A percentile compares a stretch with the other conserved stretches of the same genome.
Evolutionary conservation across 2,797 vertebrate species (phyloP).

Genomic region (Malacoraja senta): DNA sequence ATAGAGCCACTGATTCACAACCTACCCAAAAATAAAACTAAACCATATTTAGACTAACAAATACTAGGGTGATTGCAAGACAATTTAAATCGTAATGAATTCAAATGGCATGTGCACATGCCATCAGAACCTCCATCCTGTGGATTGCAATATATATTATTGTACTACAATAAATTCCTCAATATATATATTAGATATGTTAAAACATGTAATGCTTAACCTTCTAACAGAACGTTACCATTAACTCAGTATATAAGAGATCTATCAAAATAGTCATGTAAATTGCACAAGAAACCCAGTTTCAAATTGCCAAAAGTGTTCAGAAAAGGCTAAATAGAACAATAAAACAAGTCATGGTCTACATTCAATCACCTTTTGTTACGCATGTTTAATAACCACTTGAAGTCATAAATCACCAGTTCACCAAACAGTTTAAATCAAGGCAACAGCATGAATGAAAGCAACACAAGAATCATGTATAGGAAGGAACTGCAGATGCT

Average conservation of each 20-base stretch:
- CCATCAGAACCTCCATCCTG: background rate
- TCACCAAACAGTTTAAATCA: background rate
- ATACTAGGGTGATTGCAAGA: background rate
- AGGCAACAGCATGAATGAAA: background rate
- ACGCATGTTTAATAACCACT: background rate
- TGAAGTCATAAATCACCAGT: background rate
- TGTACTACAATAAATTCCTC: background rate
- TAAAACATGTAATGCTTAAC: background rate
- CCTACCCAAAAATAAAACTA: background rate
- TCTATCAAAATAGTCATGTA: background rate
- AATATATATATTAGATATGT: background rate
- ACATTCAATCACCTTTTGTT: background rate
- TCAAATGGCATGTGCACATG: background rate
- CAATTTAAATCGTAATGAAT: background rate
- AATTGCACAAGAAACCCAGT: background rate
- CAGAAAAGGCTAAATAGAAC: background rate
- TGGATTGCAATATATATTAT: background rate
- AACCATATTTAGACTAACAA: background rate
- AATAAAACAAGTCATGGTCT: background rate
- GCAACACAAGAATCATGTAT: background rate
- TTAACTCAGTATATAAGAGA: background rate
- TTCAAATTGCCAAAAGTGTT: background rate
- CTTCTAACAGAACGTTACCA: background rate
- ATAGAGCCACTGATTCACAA: background rate
- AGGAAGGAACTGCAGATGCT: too few species aligned